Evolutionary conservation across 2,888 invertebrate genomes (phyloP), one percentile per base, ranked within the genome.

Genomic region (Spatulosminthurus flaviceps): DNA sequence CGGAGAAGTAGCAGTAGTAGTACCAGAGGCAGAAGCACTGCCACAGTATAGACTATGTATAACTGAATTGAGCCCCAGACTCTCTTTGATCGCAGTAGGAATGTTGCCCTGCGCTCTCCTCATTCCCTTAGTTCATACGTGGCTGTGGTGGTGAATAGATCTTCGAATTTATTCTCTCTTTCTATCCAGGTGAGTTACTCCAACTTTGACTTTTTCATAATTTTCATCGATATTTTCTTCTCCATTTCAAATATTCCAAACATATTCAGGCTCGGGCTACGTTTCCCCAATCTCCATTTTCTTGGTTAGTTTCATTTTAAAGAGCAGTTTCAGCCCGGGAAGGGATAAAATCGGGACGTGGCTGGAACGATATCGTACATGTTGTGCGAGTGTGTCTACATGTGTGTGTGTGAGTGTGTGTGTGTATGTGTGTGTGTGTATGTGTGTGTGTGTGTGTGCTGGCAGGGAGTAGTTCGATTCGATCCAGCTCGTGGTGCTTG

Each of bases 91-190:
- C 21, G 43, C 28, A 51, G n/a, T 67, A 69, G 69, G 77, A 66
- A 72, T 71, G 73, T 76, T 81, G 82, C 80, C 81, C 72, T 82
- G 82, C 82, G 82, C 82, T 77, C 79, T 80, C 81, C 76, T 80
- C 74, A 61, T 78, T 75, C 77, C 70, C 74, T 79, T 83, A 84
- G 84, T 84, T 84, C 81, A 82, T 83, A 83, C 81, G 83, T 83
- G 82, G 82, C 82, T 82, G 83, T 84, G 82, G 82, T 83, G 80
- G 82, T 82, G 84, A 81, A 81, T 83, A 81, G 82, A 83, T 83
- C 81, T 76, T 76, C 79, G 66, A 79, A 76, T 61, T 70, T 79
- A 71, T 81, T 72, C 79, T 79, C 77, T 79, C 77, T 76, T 82
- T 78, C 81, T 72, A 67, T 81, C 80, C 82, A 81, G 81, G 81